Conservation (phyloP, 2,113 vertebrate species). For the Erythrolamprus reginae region DNA sequence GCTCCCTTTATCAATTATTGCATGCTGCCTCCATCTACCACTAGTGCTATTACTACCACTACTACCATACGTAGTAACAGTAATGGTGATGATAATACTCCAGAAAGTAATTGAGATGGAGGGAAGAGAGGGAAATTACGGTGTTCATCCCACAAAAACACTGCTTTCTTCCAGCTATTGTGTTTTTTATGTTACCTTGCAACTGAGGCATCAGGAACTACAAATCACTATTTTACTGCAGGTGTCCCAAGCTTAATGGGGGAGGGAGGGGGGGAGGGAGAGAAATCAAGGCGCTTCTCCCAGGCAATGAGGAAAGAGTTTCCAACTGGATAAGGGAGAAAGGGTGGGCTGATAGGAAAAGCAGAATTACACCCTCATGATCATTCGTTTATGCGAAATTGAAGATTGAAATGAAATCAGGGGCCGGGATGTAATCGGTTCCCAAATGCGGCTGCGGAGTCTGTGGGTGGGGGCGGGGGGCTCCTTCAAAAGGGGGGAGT, state of each 20-base stretch:
- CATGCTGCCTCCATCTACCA: conserved; percentile 22
- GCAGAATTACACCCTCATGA: conserved; percentile 42
- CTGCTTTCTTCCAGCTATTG: conserved; percentile 18
- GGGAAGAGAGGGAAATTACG: conserved; percentile 40
- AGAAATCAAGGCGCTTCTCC: not conserved
- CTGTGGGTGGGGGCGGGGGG: conserved; percentile 35
- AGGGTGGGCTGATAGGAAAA: conserved; percentile 45
- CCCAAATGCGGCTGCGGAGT: conserved; percentile 18
- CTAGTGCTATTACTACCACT: not conserved
- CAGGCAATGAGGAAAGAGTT: conserved; percentile 27
- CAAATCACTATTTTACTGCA: conserved; percentile 55
- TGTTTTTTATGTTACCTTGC: conserved; percentile 44
- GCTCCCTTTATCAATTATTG: conserved; percentile 62
- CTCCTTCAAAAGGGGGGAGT: conserved; percentile 48
- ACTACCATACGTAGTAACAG: not conserved
- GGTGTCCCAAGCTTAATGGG: conserved; percentile 35
- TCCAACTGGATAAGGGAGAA: conserved; percentile 3
- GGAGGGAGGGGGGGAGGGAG: not conserved
- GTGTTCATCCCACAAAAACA: not conserved
- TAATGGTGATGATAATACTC: conserved; percentile 21
- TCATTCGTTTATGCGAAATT: conserved; percentile 43
- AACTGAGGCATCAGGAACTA: conserved; percentile 47
- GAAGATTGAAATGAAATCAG: conserved; percentile 51
- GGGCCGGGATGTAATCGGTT: conserved; percentile 43
- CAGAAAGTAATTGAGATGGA: conserved; percentile 42